Conservation (phyloP, 2,888 invertebrate genomes). For the Thecocarcelia acutangulata region DNA sequence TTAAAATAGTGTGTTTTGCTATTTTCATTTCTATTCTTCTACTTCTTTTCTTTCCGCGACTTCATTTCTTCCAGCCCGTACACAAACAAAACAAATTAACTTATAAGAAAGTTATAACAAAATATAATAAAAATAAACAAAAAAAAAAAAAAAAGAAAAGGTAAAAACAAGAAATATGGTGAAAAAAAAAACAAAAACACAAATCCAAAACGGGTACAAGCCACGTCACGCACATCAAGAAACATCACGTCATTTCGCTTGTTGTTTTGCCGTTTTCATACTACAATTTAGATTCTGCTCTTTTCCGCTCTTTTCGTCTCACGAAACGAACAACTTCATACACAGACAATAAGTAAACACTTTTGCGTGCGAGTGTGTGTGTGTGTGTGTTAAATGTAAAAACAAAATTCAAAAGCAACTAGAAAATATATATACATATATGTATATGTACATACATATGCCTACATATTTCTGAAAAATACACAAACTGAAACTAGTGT, state of each 20-base stretch:
- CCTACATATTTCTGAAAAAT: too few relatives aligned
- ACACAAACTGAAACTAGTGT: too few relatives aligned
- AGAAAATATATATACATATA: slow-evolving; percentile 12
- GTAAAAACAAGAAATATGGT: slow-evolving; percentile 18
- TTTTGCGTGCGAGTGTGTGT: neutral
- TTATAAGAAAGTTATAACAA: slow-evolving; percentile 57
- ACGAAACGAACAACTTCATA: too few relatives aligned
- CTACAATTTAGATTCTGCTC: slow-evolving; percentile 5
- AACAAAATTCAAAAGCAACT: slow-evolving; percentile 33
- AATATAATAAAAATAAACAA: slow-evolving; percentile 36
- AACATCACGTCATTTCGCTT: slow-evolving; percentile 67
- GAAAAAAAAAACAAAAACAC: slow-evolving; percentile 33
- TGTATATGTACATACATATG: neutral
- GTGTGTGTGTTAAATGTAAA: slow-evolving; percentile 20
- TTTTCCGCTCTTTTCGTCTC: slow-evolving; percentile 3
- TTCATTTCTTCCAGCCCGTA: slow-evolving; percentile 8
- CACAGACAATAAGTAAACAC: neutral
- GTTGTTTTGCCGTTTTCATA: slow-evolving; percentile 30
- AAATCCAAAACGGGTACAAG: slow-evolving; percentile 64
- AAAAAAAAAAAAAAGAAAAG: slow-evolving; percentile 9
- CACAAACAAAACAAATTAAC: slow-evolving; percentile 54
- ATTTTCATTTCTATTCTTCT: slow-evolving; percentile 13
- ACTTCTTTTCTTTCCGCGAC: neutral
- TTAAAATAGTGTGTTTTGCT: slow-evolving; percentile 2
- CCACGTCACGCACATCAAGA: slow-evolving; percentile 69